Conservation (phyloP, 2,888 invertebrate genomes). For the Scelioninae gen. 1 region DNA sequence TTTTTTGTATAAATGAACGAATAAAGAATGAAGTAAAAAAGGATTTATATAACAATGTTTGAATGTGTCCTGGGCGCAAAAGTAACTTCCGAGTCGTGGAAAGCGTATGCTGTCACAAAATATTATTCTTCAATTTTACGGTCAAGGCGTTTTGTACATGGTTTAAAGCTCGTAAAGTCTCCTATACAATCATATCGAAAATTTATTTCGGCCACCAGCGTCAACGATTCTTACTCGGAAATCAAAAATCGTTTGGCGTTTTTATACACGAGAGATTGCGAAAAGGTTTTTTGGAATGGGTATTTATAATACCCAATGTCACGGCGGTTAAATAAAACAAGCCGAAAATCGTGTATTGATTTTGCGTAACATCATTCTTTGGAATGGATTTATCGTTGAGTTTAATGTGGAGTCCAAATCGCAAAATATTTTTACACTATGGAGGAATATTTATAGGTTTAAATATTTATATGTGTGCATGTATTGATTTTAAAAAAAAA, state of each 20-base stretch:
- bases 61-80: conserved; percentile 19
- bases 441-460: conserved; percentile 19
- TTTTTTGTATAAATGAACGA: conserved; percentile 12
- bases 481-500: background rate
- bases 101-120: conserved; percentile 32
- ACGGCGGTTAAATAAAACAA: conserved; percentile 32
- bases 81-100: conserved; percentile 30
- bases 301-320: conserved; percentile 35
- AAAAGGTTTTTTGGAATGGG: conserved; percentile 18
- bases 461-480: background rate
- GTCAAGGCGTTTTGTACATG: conserved; percentile 58
- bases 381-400: conserved; percentile 30
- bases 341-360: conserved; percentile 48
- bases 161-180: conserved; percentile 62
- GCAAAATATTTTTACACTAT: conserved; percentile 7
- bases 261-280: conserved; percentile 20
- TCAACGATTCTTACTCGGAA: conserved; percentile 43
- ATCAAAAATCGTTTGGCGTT: conserved; percentile 51
- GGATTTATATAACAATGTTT: conserved; percentile 40
- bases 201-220: conserved; percentile 53
- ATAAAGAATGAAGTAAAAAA: conserved; percentile 18
- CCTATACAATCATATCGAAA: conserved; percentile 55
- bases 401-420: conserved; percentile 25
- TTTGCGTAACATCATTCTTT: conserved; percentile 45
- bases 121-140: conserved; percentile 65